phyloP scores from a whole-genome alignment of 2,113 vertebrate genomes.

The Bolborhynchus lineola region DNA sequence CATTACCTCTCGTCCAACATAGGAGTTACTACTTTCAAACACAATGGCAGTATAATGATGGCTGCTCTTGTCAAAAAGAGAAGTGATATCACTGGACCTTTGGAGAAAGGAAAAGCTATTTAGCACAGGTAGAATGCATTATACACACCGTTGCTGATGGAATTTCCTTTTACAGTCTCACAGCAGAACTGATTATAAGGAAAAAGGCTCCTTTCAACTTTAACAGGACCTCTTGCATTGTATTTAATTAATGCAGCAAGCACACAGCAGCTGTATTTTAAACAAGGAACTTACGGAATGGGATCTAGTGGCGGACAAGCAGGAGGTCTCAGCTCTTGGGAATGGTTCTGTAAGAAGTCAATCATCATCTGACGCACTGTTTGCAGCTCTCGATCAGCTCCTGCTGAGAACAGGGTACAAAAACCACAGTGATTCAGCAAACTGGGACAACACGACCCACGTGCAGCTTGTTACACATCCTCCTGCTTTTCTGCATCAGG shows the following conservation, averaged over 20 bases:
- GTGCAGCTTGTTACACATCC: neutral
- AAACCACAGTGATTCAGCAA: neutral
- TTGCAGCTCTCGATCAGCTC: slow-evolving; percentile 82
- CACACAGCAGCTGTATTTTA: neutral
- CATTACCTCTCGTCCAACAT: slow-evolving; percentile 82
- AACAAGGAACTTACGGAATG: slow-evolving; percentile 67
- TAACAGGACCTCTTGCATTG: neutral
- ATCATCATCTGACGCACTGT: slow-evolving; percentile 87
- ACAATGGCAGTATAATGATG: slow-evolving; percentile 77
- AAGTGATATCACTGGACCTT: slow-evolving; percentile 72
- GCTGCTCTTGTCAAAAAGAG: slow-evolving; percentile 61
- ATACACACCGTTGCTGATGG: accelerated
- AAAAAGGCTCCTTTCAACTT: neutral
- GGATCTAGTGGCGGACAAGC: slow-evolving; percentile 81
- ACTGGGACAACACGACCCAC: neutral
- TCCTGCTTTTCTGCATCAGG: neutral
- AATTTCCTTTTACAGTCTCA: neutral
- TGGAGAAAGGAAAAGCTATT: neutral
- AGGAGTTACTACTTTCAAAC: slow-evolving; percentile 79
- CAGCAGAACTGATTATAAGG: neutral
- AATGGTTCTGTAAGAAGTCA: slow-evolving; percentile 91
- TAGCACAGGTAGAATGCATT: neutral
- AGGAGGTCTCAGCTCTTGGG: slow-evolving; percentile 72
- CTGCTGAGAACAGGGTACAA: slow-evolving; percentile 54
- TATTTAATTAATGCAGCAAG: neutral